A percentile compares a stretch with the other conserved stretches of the same genome.
phyloP scores from a whole-genome alignment of 2,888 invertebrate genomes.

The Sarcophaga variegata region DNA sequence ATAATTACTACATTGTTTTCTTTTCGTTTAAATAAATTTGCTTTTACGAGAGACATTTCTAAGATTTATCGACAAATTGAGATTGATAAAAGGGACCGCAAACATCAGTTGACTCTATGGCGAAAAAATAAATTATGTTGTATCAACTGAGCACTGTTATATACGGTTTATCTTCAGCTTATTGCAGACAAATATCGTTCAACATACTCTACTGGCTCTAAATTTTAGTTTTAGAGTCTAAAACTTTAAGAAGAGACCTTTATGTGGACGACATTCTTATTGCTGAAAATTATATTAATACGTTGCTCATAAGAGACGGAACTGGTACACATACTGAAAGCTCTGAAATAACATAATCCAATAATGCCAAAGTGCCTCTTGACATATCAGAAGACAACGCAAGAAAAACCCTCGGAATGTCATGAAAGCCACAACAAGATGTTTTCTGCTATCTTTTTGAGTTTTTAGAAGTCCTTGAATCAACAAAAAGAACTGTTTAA shows the following conservation, averaged over 20 bases:
- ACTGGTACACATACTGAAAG: background rate
- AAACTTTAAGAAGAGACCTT: background rate
- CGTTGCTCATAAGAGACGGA: background rate
- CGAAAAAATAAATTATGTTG: too few species aligned
- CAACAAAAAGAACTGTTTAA: constrained; percentile 38
- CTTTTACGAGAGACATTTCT: constrained; percentile 53
- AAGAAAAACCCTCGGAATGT: constrained; percentile 12
- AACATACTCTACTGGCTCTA: background rate
- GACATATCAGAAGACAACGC: constrained; percentile 12
- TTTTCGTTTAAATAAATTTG: constrained; percentile 13
- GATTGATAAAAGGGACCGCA: constrained; percentile 43
- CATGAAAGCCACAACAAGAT: background rate
- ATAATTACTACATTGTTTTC: too few species aligned
- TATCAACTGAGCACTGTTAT: background rate
- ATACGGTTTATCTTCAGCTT: constrained; percentile 17
- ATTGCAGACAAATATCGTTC: background rate
- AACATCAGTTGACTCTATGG: background rate
- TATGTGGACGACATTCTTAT: constrained; percentile 67
- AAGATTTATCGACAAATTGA: constrained; percentile 65
- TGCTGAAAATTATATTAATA: constrained; percentile 55
- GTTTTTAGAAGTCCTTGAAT: constrained; percentile 25
- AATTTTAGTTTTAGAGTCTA: background rate
- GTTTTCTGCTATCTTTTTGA: background rate
- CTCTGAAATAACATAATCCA: background rate
- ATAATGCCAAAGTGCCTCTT: constrained; percentile 13